Percentiles rank a stretch among this genome's conserved stretches.
phyloP scores from a whole-genome alignment of 2,888 invertebrate genomes.

The Clunio marinus region DNA sequence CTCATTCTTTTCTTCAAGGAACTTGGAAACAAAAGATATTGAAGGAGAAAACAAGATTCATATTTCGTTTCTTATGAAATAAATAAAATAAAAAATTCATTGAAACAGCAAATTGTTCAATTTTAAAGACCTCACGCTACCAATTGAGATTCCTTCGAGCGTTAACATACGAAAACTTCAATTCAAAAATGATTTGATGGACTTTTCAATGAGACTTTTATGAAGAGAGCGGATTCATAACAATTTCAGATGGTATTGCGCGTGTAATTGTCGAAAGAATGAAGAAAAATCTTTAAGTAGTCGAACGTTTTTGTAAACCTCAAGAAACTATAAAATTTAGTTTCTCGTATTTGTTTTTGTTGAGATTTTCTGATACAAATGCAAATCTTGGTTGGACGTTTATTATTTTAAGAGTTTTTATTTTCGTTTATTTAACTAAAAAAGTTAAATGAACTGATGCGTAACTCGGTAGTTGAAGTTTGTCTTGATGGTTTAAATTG shows the following conservation, averaged over 20 bases:
- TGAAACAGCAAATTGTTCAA: conserved; percentile 14
- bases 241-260: conserved; percentile 24
- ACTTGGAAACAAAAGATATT: not conserved
- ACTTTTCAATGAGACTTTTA: conserved; percentile 8
- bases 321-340: not conserved
- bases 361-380: not conserved
- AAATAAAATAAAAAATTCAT: too few relatives aligned
- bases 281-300: too few relatives aligned
- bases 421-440: too few relatives aligned
- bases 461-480: conserved; percentile 16
- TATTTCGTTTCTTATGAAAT: conserved; percentile 10
- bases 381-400: too few relatives aligned
- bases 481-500: not conserved
- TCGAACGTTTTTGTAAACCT: too few relatives aligned
- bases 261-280: not conserved
- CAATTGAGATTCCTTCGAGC: conserved; percentile 15
- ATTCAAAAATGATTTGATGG: conserved; percentile 9
- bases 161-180: conserved; percentile 11
- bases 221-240: conserved; percentile 24
- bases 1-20: not conserved
- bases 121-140: conserved; percentile 17
- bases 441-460: not conserved
- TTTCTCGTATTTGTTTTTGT: not conserved
- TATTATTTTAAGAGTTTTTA: too few relatives aligned
- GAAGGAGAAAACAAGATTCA: conserved; percentile 3